These are phyloP conservation scores for Drosophila littoralis DNA, from an alignment of 1,140 invertebrate species.

Conservation along the genomic window DNA sequence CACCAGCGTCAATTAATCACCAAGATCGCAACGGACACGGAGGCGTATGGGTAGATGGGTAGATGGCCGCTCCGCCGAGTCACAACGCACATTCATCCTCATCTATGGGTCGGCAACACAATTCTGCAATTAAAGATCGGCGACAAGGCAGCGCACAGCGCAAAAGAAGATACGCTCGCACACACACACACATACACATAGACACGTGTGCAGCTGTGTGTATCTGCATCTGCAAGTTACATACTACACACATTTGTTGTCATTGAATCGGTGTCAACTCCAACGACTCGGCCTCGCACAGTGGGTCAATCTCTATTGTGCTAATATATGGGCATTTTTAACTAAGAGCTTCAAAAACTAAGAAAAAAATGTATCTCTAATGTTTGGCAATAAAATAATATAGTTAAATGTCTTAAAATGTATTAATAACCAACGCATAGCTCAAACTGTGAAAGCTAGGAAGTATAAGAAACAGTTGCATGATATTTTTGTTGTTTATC, in stretches of 20 bases:
- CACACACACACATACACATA: constrained; percentile 5
- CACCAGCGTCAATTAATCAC: constrained; percentile 75
- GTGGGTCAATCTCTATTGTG: constrained; percentile 10
- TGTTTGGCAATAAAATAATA: too few species aligned
- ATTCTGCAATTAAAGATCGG: constrained; percentile 78
- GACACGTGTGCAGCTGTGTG: constrained; percentile 21
- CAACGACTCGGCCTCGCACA: constrained; percentile 24
- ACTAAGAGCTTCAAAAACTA: too few species aligned
- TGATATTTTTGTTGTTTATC: too few species aligned
- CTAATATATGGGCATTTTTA: too few species aligned
- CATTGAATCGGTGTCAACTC: constrained; percentile 71
- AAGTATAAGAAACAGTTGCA: too few species aligned
- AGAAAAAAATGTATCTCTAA: too few species aligned
- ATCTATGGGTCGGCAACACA: constrained; percentile 52
- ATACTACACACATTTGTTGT: constrained; percentile 37
- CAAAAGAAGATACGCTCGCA: constrained; percentile 44
- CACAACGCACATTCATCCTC: constrained; percentile 30
- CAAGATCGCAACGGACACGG: constrained; percentile 33
- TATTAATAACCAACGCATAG: too few species aligned
- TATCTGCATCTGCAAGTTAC: constrained; percentile 37
- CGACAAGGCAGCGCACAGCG: constrained; percentile 35
- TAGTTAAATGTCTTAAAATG: too few species aligned
- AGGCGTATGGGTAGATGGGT: background rate
- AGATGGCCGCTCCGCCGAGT: background rate
- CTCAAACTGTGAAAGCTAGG: too few species aligned